phyloP scores from a whole-genome alignment of 2,888 invertebrate species.

The Aspidiotus destructor region DNA sequence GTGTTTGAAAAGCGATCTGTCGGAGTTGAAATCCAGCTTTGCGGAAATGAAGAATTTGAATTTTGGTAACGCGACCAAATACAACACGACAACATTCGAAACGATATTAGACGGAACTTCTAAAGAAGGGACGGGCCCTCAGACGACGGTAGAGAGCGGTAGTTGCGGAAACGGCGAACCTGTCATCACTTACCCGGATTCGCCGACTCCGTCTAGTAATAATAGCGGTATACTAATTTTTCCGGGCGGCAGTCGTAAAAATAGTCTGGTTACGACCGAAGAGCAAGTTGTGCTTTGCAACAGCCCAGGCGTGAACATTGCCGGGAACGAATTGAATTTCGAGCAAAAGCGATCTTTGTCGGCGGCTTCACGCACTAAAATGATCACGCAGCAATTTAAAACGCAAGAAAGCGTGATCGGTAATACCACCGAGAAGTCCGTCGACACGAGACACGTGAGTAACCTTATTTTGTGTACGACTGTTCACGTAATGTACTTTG shows the following conservation, averaged over 20 bases:
- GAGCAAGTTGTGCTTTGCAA: not conserved
- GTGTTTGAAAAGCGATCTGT: conserved; percentile 67
- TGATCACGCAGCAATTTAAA: conserved; percentile 20
- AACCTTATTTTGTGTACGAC: too few relatives aligned
- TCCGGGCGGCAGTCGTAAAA: conserved; percentile 19
- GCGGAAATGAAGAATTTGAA: conserved; percentile 71
- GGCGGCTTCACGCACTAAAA: conserved; percentile 17
- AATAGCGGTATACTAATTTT: conserved; percentile 10
- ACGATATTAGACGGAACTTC: not conserved
- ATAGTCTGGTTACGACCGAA: conserved; percentile 14
- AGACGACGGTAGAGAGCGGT: conserved; percentile 1
- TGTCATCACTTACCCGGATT: conserved; percentile 33
- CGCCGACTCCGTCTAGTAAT: conserved; percentile 23
- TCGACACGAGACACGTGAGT: conserved; percentile 18
- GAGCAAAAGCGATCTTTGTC: conserved; percentile 19
- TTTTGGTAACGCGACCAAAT: conserved; percentile 11
- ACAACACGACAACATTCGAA: conserved; percentile 12
- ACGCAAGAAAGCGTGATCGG: conserved; percentile 9
- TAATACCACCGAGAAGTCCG: conserved; percentile 8
- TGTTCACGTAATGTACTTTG: too few relatives aligned
- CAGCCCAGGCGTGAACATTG: conserved; percentile 1
- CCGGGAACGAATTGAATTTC: conserved; percentile 15
- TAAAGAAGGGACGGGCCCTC: not conserved
- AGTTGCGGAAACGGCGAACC: conserved; percentile 22
- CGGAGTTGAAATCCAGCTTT: conserved; percentile 69